phyloP scores from a whole-genome alignment of 2,888 invertebrate species.

The Choristoneura rosaceana region DNA sequence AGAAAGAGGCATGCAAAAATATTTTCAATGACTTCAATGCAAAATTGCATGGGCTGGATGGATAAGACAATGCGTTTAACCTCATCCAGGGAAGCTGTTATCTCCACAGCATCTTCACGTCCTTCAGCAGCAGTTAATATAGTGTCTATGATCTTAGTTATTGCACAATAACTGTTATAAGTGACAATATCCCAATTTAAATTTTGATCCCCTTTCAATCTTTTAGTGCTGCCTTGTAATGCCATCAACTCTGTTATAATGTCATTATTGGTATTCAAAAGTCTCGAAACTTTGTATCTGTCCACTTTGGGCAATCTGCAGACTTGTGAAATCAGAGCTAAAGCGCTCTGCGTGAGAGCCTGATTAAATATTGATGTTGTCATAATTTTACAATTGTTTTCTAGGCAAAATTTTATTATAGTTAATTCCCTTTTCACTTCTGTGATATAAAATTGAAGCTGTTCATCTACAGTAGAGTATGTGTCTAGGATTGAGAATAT shows the following conservation, averaged over 20 bases:
- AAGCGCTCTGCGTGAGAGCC: slow-evolving; percentile 75
- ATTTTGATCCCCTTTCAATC: slow-evolving; percentile 50
- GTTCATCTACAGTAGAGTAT: slow-evolving; percentile 73
- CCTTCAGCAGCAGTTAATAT: slow-evolving; percentile 73
- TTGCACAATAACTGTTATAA: slow-evolving; percentile 82
- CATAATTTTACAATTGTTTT: slow-evolving; percentile 81
- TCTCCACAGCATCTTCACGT: slow-evolving; percentile 64
- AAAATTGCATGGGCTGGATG: slow-evolving; percentile 76
- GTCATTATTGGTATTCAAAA: slow-evolving; percentile 77
- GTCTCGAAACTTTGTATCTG: slow-evolving; percentile 79
- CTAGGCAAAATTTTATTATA: slow-evolving; percentile 80
- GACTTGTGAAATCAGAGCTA: slow-evolving; percentile 81
- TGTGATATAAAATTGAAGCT: slow-evolving; percentile 77
- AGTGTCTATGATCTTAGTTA: slow-evolving; percentile 80
- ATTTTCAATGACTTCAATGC: slow-evolving; percentile 89
- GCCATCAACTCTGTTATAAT: slow-evolving; percentile 69
- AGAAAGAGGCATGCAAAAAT: slow-evolving; percentile 90
- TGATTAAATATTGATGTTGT: slow-evolving; percentile 81
- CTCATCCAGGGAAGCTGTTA: slow-evolving; percentile 75
- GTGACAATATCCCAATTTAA: slow-evolving; percentile 78
- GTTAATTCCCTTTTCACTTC: slow-evolving; percentile 81
- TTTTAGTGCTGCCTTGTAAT: slow-evolving; percentile 57
- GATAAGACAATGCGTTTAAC: slow-evolving; percentile 78
- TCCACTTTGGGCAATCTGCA: slow-evolving; percentile 80
- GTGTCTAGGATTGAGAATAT: slow-evolving; percentile 80